Evolutionary conservation across 1,140 invertebrate genomes (phyloP), one percentile per base, ranked within the genome.

Genomic region (Drosophila athabasca): DNA sequence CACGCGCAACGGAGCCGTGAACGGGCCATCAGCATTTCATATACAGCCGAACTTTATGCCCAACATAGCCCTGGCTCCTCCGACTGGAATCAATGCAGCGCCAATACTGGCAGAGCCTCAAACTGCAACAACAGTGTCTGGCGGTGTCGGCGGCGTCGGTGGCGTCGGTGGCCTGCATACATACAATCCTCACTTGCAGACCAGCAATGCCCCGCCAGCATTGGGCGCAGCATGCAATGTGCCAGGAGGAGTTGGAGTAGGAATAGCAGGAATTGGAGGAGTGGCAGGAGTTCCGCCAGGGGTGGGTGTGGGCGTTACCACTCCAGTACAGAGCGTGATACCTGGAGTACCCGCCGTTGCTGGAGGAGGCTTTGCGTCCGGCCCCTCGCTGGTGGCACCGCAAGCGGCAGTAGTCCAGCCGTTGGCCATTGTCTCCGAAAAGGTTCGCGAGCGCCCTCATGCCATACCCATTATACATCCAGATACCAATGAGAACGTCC

Each of bases 381-480:
- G 50, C 57, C 8, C 49, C 51, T 3, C 8, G 1, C 13, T 39
- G 35, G 35, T 39, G 11, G 35, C 35, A 39, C 35, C 35, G 35
- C 35, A 39, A 13, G 35, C 35, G 35, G 35, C 35, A 39, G 35
- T 4, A 5, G 35, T 13, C 2, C 64, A 66, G 22, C 64, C 65
- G 22, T 43, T 71, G 57, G 31, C 43, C 19, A 39, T 13, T 4
- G 45, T 31, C 5, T 19, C n/a, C 15, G 82, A 85, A 5, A 87
- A 76, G 41, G 39, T 57, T 3, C 76, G 78, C 29, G 62, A 68
- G 41, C 90, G 90, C 6, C 64, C 44, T 13, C 75, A 90, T 39
- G 90, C 90, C 26, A 87, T 91, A 68, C 90, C 90, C 11, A 91
- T 91, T 6, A 91, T 91, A 54, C 65, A 91, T 65, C 90, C 90